Conservation (phyloP, 2,113 vertebrate species). For the Megaptera novaeangliae region DNA sequence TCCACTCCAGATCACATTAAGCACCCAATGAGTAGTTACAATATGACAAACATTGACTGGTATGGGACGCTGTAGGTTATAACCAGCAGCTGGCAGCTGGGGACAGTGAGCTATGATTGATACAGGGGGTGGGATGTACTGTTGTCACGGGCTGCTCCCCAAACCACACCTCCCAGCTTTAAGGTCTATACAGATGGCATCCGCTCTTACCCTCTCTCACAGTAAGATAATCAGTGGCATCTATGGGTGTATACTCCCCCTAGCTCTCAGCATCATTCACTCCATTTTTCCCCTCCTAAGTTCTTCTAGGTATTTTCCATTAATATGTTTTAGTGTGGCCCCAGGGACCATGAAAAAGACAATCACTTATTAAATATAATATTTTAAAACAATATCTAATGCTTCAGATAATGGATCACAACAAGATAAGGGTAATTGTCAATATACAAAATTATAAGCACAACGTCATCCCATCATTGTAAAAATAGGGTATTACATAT, state of each 20-base stretch:
- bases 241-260: not conserved
- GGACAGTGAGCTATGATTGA: not conserved
- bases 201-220: not conserved
- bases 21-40: not conserved
- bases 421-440: not conserved
- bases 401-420: not conserved
- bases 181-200: not conserved
- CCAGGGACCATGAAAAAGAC: not conserved
- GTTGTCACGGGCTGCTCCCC: not conserved
- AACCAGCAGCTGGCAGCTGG: not conserved
- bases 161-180: not conserved
- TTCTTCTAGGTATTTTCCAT: not conserved
- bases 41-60: not conserved
- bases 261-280: not conserved
- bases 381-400: not conserved
- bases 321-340: not conserved
- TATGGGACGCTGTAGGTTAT: not conserved
- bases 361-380: not conserved
- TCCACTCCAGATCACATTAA: not conserved
- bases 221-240: not conserved
- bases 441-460: not conserved
- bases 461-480: not conserved
- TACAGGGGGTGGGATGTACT: rapidly evolving
- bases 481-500: not conserved
- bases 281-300: not conserved